Evolutionary conservation across 2,888 invertebrate species (phyloP).

Genomic region (Athalia rosae): DNA sequence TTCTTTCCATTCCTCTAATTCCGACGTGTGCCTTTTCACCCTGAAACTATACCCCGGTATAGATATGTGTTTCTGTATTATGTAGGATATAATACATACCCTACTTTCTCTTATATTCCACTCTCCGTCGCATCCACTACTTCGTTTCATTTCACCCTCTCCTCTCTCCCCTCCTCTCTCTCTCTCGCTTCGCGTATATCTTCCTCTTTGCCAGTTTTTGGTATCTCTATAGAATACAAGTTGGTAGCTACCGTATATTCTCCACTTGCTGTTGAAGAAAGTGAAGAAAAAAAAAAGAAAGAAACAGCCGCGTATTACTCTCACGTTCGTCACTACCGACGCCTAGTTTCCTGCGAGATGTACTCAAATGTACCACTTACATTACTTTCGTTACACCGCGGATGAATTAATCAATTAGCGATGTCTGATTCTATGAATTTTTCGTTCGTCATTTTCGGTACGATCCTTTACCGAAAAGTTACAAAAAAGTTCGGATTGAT

Average conservation of each 20-base stretch:
- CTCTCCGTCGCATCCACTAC: neutral
- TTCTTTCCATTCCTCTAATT: slow-evolving; percentile 10
- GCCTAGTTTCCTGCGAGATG: neutral
- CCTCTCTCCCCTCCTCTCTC: neutral
- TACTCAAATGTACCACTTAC: no score
- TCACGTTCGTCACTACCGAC: slow-evolving; percentile 38
- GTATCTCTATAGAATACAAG: no score
- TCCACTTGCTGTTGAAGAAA: no score
- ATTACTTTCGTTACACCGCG: no score
- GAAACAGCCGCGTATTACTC: slow-evolving; percentile 29
- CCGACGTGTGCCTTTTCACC: neutral
- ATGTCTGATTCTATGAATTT: no score
- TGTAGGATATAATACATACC: slow-evolving; percentile 12
- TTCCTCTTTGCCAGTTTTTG: neutral
- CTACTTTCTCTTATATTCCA: neutral
- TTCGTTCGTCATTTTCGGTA: no score
- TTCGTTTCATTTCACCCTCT: neutral
- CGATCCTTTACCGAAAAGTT: no score
- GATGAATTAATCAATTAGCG: no score
- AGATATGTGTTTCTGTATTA: neutral
- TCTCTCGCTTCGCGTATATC: slow-evolving; percentile 1
- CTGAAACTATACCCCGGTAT: neutral
- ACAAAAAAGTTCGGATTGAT: no score
- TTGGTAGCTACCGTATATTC: no score
- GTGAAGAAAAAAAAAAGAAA: neutral